Percentiles rank a stretch among this genome's conserved stretches.
Conservation (phyloP, 2,113 vertebrate genomes). For the Eretmodus cyanostictus region DNA sequence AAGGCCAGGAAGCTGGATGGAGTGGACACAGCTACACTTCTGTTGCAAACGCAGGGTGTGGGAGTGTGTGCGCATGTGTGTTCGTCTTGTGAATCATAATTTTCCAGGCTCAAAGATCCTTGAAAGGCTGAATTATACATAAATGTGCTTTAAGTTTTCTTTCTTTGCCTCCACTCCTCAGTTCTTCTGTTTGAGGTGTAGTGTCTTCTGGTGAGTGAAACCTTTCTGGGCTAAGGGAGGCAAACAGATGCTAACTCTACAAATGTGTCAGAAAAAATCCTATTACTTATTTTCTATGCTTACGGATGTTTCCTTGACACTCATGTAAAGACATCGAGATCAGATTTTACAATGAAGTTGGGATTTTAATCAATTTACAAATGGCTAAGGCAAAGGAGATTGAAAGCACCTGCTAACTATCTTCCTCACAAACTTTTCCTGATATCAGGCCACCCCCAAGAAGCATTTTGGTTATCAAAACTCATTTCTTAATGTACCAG, state of each 20-base stretch:
- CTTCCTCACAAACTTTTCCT: not conserved
- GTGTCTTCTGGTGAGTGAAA: not conserved
- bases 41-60: not conserved
- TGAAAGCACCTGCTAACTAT: not conserved
- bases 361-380: not conserved
- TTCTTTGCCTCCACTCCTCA: not conserved
- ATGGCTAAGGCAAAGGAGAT: not conserved
- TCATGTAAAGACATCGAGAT: not conserved
- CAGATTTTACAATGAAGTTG: not conserved
- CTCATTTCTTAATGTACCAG: not conserved
- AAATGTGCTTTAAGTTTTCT: not conserved
- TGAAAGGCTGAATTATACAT: not conserved
- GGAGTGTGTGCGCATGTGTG: not conserved
- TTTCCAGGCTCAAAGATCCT: conserved; percentile 1
- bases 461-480: not conserved
- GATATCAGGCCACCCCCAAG: not conserved
- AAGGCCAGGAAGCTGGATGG: conserved; percentile 21
- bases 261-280: not conserved
- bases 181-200: not conserved
- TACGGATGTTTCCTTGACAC: not conserved
- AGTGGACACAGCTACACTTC: conserved; percentile 5
- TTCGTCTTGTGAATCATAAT: not conserved
- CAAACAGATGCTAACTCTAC: not conserved
- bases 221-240: not conserved
- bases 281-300: not conserved